Conservation (phyloP, 1,140 invertebrate genomes). For the Drosophila willistoni region DNA sequence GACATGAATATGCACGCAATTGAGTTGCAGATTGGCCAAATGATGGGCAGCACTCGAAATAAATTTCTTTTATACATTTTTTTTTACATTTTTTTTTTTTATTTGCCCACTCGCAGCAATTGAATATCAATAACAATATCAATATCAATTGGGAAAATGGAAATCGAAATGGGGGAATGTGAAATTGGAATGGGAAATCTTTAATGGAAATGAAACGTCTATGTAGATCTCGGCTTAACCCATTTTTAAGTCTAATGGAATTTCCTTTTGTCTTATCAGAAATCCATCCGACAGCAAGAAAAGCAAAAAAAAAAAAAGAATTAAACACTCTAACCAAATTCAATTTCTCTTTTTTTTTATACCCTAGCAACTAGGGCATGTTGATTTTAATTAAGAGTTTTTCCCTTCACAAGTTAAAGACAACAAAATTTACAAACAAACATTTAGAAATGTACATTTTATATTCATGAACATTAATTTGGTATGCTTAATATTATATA, state of each 20-base stretch:
- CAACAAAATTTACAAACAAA: not conserved
- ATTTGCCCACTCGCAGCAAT: not conserved
- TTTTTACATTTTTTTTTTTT: too few relatives aligned
- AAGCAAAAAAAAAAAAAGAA: conserved; percentile 21
- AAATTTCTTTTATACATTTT: conserved; percentile 41
- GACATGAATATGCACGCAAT: conserved; percentile 8
- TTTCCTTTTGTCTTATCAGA: conserved; percentile 43
- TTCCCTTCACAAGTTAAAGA: not conserved
- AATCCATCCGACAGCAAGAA: conserved; percentile 5
- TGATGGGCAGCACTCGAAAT: conserved; percentile 15
- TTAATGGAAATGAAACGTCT: not conserved
- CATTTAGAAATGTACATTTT: not conserved
- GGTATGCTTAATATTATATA: too few relatives aligned
- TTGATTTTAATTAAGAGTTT: not conserved
- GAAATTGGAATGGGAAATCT: not conserved
- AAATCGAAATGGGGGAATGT: not conserved
- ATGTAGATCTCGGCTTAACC: conserved; percentile 18
- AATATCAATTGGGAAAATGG: conserved; percentile 5
- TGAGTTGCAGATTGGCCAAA: conserved; percentile 9
- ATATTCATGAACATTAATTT: not conserved
- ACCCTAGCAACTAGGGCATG: not conserved
- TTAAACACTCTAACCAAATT: conserved; percentile 35
- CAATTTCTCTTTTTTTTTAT: conserved; percentile 61
- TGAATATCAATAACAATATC: conserved; percentile 13
- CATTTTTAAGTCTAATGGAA: conserved; percentile 26